Percentiles rank a stretch among this genome's conserved stretches.
phyloP scores from a whole-genome alignment of 2,888 invertebrate genomes.

The Leistus spinibarbis region DNA sequence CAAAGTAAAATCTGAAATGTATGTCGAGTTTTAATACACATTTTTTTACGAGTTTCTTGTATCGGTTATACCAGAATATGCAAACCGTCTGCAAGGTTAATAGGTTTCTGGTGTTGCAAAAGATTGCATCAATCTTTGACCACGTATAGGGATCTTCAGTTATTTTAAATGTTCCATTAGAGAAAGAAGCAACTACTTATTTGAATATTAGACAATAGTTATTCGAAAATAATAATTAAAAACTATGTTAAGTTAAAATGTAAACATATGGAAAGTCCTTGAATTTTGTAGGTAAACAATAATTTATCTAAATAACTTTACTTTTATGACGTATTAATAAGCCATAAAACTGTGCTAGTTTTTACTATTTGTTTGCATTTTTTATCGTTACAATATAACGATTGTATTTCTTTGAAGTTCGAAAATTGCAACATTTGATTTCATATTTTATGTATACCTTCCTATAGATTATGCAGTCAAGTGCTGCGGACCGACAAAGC shows the following conservation, averaged over 20 bases:
- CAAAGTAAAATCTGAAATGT: no score
- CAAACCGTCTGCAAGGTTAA: not conserved
- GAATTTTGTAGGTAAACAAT: conserved; percentile 1
- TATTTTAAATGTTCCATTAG: not conserved
- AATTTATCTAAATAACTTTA: conserved; percentile 13
- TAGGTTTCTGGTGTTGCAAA: not conserved
- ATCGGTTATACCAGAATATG: not conserved
- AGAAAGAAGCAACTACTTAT: not conserved
- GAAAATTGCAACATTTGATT: not conserved
- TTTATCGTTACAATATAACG: conserved; percentile 4
- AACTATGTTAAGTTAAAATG: not conserved
- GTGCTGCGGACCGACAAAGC: not conserved
- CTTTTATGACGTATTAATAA: conserved; percentile 24
- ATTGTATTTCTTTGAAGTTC: not conserved
- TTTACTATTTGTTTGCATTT: conserved; percentile 21
- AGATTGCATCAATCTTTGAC: not conserved
- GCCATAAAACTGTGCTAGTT: conserved; percentile 9
- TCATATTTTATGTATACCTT: not conserved
- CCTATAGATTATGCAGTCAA: not conserved
- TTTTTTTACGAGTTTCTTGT: no score
- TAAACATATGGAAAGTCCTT: not conserved
- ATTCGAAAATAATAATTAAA: not conserved
- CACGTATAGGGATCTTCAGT: not conserved
- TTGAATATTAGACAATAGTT: not conserved
- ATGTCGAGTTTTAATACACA: no score